Conservation (phyloP, 1,140 invertebrate genomes). For the Drosophila pandora region DNA sequence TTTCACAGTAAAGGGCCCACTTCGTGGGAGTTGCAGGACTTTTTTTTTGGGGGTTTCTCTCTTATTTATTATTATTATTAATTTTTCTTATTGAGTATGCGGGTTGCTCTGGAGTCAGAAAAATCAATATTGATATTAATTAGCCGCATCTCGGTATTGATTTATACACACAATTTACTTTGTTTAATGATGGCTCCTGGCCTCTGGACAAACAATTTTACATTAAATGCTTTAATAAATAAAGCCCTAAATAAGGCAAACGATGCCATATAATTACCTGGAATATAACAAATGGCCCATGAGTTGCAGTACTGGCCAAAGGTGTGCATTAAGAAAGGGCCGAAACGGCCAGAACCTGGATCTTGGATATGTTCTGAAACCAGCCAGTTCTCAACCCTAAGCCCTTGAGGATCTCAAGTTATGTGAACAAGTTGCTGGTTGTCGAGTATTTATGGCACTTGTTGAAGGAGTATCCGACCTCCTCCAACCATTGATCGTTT, state of each 20-base stretch:
- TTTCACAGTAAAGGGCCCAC: slow-evolving; percentile 25
- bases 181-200: slow-evolving; percentile 69
- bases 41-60: slow-evolving; percentile 13
- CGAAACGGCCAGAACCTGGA: neutral
- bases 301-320: slow-evolving; percentile 26
- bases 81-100: slow-evolving; percentile 1
- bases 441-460: slow-evolving; percentile 70
- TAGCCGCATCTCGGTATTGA: slow-evolving; percentile 51
- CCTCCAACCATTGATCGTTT: neutral
- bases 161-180: slow-evolving; percentile 62
- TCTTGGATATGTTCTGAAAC: slow-evolving; percentile 1
- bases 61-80: slow-evolving; percentile 7
- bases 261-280: slow-evolving; percentile 69
- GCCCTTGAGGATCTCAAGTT: slow-evolving; percentile 10
- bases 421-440: slow-evolving; percentile 40
- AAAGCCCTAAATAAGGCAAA: slow-evolving; percentile 75
- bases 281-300: slow-evolving; percentile 72
- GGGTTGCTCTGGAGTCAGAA: slow-evolving; percentile 12
- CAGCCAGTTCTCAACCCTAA: neutral
- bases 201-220: slow-evolving; percentile 78
- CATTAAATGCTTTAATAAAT: slow-evolving; percentile 82
- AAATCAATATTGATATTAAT: slow-evolving; percentile 72
- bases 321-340: slow-evolving; percentile 70
- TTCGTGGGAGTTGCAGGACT: slow-evolving; percentile 69
- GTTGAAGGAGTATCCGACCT: slow-evolving; percentile 33